Evolutionary conservation across 2,797 vertebrate genomes (phyloP).

Genomic region (Pachyuromys duprasi): DNA sequence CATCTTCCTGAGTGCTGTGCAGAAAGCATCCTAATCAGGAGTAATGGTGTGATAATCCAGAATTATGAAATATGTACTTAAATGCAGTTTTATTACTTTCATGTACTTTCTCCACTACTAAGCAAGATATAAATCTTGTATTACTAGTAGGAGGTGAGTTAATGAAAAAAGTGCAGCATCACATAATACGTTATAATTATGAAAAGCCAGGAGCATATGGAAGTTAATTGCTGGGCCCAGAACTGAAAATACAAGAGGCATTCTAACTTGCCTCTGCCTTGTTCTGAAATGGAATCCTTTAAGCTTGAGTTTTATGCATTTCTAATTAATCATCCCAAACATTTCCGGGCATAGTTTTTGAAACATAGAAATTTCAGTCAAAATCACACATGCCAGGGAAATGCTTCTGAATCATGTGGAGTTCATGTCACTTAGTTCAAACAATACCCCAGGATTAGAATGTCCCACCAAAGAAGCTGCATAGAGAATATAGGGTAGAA

Average conservation of each 20-base stretch:
- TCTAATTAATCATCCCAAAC: not conserved
- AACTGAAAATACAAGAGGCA: not conserved
- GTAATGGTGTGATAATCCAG: not conserved
- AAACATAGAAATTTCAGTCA: not conserved
- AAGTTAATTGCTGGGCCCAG: conserved; percentile 2
- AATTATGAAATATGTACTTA: conserved; percentile 39
- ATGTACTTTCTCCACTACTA: not conserved
- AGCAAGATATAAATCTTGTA: conserved; percentile 49
- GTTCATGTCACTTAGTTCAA: not conserved
- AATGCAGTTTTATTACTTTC: conserved; percentile 44
- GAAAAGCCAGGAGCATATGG: not conserved
- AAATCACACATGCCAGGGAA: not conserved
- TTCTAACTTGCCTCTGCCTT: not conserved
- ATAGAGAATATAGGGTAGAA: too few species aligned
- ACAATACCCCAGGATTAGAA: not conserved
- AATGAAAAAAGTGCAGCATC: conserved; percentile 13
- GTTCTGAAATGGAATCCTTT: not conserved
- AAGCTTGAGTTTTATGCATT: not conserved
- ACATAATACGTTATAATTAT: conserved; percentile 32
- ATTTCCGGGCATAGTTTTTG: not conserved
- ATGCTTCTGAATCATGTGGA: not conserved
- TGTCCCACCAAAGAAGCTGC: not conserved
- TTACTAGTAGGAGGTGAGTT: conserved; percentile 28
- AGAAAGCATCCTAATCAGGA: not conserved
- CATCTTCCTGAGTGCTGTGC: not conserved